Evolutionary conservation across 2,113 vertebrate genomes (phyloP), one percentile per base, ranked within the genome.

Genomic region (Plecotus auritus): DNA sequence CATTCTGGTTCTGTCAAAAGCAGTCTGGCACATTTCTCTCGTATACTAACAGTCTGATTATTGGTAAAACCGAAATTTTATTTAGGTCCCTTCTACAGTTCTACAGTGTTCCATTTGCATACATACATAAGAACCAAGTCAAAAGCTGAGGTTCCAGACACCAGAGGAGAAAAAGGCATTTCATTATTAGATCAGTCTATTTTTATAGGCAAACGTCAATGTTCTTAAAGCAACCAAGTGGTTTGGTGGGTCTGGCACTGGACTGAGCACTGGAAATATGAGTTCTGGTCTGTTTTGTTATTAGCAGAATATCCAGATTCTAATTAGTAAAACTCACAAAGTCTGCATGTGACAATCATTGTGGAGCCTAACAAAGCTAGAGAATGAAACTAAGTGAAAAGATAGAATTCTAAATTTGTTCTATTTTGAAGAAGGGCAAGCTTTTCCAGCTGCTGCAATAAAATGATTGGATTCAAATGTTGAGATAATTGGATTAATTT

Each of bases 21-120:
- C 93, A 97, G 96, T 97, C 97, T 97, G 96, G 96, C 95, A 95
- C 95, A 81, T 94, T 96, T 92, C 93, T 96, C 78, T 73, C 92
- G 42, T 28, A 11, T 40, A 80, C 47, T 86, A 90, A 78, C 95
- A 95, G 82, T 94, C 92, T 93, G 92, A 94, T 82, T 94, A 96
- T 23, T 88, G 91, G 94, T 95, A 94, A 94, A 97, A 85, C 42
- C 90, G 35, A 88, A 92, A 94, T 92, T 96, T 95, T 95, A 94
- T 96, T 96, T 96, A 93, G 95, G 70, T 72, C 81, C 86, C 91
- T 45, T 85, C 78, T 40, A 76, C 82, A 94, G 90, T 80, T 80
- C 95, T 88, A 76, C 72, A 82, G 80, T 32, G 74, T 69, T 92
- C 82, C 93, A 95, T 97, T 91, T 96, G 69, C 94, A 97, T 95